Base-by-base conservation (phyloP, 2,888 invertebrate genomes). In the Drosophila macrospina region DNA sequence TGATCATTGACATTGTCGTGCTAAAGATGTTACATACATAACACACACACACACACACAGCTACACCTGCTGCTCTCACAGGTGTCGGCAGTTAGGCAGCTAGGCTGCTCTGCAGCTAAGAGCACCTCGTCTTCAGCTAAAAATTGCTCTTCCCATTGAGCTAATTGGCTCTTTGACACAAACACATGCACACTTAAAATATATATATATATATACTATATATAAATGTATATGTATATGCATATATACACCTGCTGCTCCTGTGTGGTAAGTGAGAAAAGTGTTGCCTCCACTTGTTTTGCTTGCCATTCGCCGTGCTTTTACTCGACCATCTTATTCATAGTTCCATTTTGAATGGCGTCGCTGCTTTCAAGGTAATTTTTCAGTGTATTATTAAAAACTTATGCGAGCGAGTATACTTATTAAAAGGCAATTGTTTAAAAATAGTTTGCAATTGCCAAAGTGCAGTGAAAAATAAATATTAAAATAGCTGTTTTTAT, bases 1-100 rank as follows among this genome's bases (percentile, higher is more conserved):
- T 88, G 87, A 85, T 85, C 89, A 85, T 85, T 85, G 85, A 85
- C 85, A 85, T 85, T 85, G 85, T 88, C 76, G 81, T 66, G 86
- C 59, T 80, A 78, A 85, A 85, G 85, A 88, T 88, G 85, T 82
- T 79, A 26, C 56, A 63, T 61, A 67, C 72, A 59, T 54, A 59
- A 24, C 37, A 32, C n/a, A 34, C 8, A 61, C 50, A 51, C 42
- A 48, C 39, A 55, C 13, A 57, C 15, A 50, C 1, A 8, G 41
- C 54, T 41, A 57, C 67, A 67, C 67, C 63, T 57, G 63, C 55
- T 57, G 54, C 60, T 74, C 78, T 75, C 78, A 79, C 69, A 81
- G 79, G 79, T 85, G 86, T 51, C 69, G 78, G 42, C 66, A 63
- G 48, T 5, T 30, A 1, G 6, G 39, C 34, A 44, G 26, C 45